Percentiles rank a stretch among this genome's conserved stretches.
Conservation (phyloP, 1,140 invertebrate genomes). For the Drosophila repleta region DNA sequence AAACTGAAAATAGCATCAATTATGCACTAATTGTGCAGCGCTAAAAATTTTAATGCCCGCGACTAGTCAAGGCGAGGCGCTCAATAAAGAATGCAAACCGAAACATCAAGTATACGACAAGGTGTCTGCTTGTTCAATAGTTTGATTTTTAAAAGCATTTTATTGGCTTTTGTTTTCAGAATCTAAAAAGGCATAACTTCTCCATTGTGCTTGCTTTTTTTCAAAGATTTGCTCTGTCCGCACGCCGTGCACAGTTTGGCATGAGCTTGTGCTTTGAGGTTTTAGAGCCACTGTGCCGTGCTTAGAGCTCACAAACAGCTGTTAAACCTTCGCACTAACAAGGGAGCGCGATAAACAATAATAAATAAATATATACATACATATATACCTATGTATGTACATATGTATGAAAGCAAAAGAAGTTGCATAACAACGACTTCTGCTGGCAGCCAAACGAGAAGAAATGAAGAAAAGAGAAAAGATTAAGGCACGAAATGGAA, state of each 20-base stretch:
- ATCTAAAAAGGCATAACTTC: background rate
- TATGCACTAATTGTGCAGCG: slow-evolving; percentile 55
- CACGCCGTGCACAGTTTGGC: slow-evolving; percentile 19
- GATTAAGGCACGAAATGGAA: slow-evolving; percentile 18
- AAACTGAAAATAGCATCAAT: slow-evolving; percentile 55
- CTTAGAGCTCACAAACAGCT: slow-evolving; percentile 32
- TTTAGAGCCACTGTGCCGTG: slow-evolving; percentile 5
- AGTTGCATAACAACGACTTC: slow-evolving; percentile 57
- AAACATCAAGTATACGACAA: background rate
- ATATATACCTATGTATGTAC: no score
- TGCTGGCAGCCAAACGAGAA: slow-evolving; percentile 4
- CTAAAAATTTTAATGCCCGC: slow-evolving; percentile 21
- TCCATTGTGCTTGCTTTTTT: no score
- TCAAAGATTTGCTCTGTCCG: no score
- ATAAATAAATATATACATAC: slow-evolving; percentile 8
- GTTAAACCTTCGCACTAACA: slow-evolving; percentile 22
- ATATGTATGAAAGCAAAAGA: slow-evolving; percentile 24
- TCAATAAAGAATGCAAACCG: slow-evolving; percentile 26
- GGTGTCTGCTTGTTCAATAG: no score
- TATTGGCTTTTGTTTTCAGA: background rate
- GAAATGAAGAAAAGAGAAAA: slow-evolving; percentile 27
- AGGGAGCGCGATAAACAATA: slow-evolving; percentile 1
- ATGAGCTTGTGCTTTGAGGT: slow-evolving; percentile 9
- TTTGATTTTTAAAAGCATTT: background rate
- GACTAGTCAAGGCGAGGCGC: slow-evolving; percentile 44